Base-by-base conservation (phyloP, 1,140 invertebrate genomes). In the Xylocopa sonorina region DNA sequence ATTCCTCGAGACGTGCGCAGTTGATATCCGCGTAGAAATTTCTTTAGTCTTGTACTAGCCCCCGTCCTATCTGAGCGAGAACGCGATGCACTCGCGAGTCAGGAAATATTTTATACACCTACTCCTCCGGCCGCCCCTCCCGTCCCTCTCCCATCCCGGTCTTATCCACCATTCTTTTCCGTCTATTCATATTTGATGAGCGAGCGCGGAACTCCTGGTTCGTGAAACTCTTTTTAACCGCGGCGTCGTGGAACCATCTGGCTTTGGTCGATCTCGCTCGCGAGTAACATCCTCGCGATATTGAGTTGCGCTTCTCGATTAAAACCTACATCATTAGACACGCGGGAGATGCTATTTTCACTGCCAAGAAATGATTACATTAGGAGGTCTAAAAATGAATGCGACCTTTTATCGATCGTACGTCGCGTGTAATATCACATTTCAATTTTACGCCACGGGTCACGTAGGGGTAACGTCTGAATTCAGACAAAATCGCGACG, bases 91-190 rank as follows among this genome's bases (percentile, higher is more conserved):
- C 81, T 83, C 76, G 77, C 80, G 79, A 53, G 84, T 81, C 53
- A 41, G 75, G 73, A 88, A 89, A 88, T 88, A 88, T 88, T 89
- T 88, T 85, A 89, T 88, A 76, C n/a, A n/a, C n/a, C n/a, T n/a
- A n/a, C n/a, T n/a, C n/a, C n/a, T n/a, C n/a, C n/a, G n/a, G n/a
- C n/a, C n/a, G n/a, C 77, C 71, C 82, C 74, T 58, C 67, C 73
- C 63, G 55, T 77, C 71, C 67, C 72, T 29, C 43, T 14, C 29
- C 32, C 81, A 55, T 57, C 41, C 69, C 62, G 46, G 51, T 72
- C 83, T 88, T 78, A 85, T 85, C 82, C 82, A 77, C 80, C 82
- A 87, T 85, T 84, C 84, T 84, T 67, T 80, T 53, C 82, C 60
- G 68, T 58, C 78, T 81, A 86, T 88, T 89, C 87, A 89, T 88